These are phyloP conservation scores for Pseudomyrmex sp. DNA, from an alignment of 1,140 invertebrate species.

Conservation along the genomic window DNA sequence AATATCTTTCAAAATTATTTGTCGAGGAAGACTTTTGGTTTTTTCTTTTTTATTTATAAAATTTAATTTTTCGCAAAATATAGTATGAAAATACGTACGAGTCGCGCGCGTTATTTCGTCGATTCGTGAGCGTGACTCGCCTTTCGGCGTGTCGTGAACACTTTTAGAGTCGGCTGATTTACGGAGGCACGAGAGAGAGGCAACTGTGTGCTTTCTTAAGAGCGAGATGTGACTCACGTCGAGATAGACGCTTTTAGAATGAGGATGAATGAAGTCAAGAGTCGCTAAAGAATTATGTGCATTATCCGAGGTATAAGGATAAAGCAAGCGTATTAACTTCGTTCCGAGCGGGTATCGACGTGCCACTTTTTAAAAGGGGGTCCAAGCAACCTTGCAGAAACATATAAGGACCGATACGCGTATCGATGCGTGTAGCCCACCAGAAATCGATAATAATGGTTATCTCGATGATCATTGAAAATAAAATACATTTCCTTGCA, in stretches of 20 bases:
- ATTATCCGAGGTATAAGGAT: constrained; percentile 31
- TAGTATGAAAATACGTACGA: background rate
- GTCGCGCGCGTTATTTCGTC: constrained; percentile 21
- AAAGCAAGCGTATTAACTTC: constrained; percentile 31
- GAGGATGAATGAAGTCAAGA: constrained; percentile 31
- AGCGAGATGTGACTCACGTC: constrained; percentile 45
- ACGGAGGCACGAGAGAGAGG: background rate
- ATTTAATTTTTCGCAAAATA: constrained; percentile 7
- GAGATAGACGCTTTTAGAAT: constrained; percentile 52
- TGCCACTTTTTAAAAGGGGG: constrained; percentile 48
- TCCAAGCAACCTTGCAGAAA: constrained; percentile 49
- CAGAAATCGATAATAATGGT: constrained; percentile 58
- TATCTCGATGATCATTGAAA: constrained; percentile 37
- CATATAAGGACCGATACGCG: constrained; percentile 43
- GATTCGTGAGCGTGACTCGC: constrained; percentile 19
- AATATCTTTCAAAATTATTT: background rate
- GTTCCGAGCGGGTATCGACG: constrained; percentile 20
- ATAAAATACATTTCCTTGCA: background rate
- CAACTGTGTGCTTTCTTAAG: constrained; percentile 23
- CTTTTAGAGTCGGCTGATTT: constrained; percentile 40
- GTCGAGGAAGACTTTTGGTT: background rate
- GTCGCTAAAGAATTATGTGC: constrained; percentile 33
- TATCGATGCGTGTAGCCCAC: constrained; percentile 42
- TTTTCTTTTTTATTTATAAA: background rate
- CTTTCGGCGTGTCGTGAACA: constrained; percentile 26